These are phyloP conservation scores for Myrmecophaga tridactyla DNA, from an alignment of 2,113 vertebrate genomes.

Conservation along the genomic window DNA sequence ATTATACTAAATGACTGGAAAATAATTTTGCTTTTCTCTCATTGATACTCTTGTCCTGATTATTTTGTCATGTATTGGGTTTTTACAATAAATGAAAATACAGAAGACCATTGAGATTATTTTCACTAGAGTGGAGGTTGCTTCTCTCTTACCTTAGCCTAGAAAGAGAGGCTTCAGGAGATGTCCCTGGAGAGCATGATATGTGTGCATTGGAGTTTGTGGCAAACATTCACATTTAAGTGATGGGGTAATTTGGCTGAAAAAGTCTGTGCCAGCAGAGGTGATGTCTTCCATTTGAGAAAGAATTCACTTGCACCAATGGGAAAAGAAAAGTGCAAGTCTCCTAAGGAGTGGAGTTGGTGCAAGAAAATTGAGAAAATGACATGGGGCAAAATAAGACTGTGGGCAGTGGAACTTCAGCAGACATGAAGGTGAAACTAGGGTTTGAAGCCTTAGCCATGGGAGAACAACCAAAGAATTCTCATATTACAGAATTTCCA, in stretches of 20 bases:
- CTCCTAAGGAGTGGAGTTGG: background rate
- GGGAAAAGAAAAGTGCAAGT: background rate
- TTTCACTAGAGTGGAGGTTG: fast-evolving
- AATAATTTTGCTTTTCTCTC: background rate
- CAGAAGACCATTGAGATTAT: background rate
- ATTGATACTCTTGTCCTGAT: background rate
- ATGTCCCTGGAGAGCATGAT: background rate
- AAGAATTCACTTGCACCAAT: background rate
- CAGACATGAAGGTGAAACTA: background rate
- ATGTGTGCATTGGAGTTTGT: background rate
- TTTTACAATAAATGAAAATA: background rate
- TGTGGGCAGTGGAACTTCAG: background rate
- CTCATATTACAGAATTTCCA: background rate
- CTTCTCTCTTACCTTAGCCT: background rate
- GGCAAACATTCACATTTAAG: too few relatives aligned
- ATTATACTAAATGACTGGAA: background rate
- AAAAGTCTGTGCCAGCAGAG: background rate
- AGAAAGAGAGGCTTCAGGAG: background rate
- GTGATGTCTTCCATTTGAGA: background rate
- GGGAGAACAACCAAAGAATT: background rate
- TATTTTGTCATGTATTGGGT: background rate
- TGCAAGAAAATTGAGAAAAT: background rate
- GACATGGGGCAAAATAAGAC: background rate
- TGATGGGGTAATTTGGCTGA: too few relatives aligned
- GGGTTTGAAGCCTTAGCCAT: background rate